A percentile compares a stretch with the other conserved stretches of the same genome.
phyloP scores from a whole-genome alignment of 1,140 invertebrate genomes.

The Brachionus plicatilis region DNA sequence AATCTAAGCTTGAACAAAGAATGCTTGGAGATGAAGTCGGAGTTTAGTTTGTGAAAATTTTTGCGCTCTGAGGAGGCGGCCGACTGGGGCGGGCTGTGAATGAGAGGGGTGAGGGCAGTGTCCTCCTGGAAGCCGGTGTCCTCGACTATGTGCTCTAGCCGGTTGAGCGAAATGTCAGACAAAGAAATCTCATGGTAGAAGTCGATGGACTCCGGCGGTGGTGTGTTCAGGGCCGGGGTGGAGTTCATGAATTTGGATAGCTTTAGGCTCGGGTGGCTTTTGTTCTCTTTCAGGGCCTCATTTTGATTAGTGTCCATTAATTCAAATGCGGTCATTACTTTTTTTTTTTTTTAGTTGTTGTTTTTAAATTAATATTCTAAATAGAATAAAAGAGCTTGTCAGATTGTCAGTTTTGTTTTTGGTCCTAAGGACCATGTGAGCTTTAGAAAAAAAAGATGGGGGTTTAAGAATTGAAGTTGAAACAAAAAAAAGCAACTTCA shows the following conservation, averaged over 20 bases:
- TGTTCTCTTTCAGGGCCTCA: background rate
- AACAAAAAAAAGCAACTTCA: background rate
- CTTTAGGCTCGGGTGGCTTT: background rate
- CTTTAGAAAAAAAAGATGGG: background rate
- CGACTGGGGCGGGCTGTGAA: slow-evolving; percentile 25
- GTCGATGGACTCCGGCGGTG: background rate
- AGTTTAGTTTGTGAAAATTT: background rate
- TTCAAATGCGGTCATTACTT: background rate
- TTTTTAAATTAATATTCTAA: background rate
- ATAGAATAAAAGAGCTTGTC: background rate
- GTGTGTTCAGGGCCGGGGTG: background rate
- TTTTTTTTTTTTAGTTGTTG: no score
- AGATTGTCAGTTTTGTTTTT: background rate
- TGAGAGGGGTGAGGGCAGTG: background rate
- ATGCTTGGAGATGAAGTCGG: background rate
- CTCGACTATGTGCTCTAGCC: background rate
- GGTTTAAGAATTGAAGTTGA: background rate
- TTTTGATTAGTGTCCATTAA: slow-evolving; percentile 18
- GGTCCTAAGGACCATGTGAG: background rate
- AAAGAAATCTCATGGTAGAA: background rate
- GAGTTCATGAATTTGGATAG: background rate
- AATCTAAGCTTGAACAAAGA: background rate
- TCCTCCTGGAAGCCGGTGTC: background rate
- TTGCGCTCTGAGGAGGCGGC: background rate
- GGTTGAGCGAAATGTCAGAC: background rate